Evolutionary conservation across 30 jellyfish, hydroid and myxozoan genomes (phyloP).

Genomic region (Turritopsis rubra): DNA sequence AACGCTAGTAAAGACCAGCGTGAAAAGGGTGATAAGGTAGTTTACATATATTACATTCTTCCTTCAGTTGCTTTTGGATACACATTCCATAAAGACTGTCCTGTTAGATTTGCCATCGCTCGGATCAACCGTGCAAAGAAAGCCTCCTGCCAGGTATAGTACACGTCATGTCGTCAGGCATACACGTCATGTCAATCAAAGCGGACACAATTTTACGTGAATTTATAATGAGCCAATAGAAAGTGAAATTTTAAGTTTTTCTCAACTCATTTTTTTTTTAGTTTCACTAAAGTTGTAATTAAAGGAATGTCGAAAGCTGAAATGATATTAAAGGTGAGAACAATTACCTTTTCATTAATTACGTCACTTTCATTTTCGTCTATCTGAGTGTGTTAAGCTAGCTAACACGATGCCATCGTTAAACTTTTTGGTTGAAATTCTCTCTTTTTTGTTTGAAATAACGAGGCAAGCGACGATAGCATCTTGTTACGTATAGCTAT

Average conservation of each 20-base stretch:
- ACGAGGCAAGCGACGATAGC: too few relatives aligned
- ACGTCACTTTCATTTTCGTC: neutral
- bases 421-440: too few relatives aligned
- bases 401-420: too few relatives aligned
- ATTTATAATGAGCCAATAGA: too few relatives aligned
- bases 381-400: too few relatives aligned
- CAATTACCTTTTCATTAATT: neutral
- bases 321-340: conserved; percentile 81
- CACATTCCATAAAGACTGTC: conserved; percentile 88
- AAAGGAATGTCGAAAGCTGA: conserved; percentile 99
- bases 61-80: conserved; percentile 62
- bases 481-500: too few relatives aligned
- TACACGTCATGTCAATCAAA: too few relatives aligned
- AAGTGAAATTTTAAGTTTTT: too few relatives aligned
- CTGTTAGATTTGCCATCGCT: conserved; percentile 76
- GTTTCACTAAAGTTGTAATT: conserved; percentile 85
- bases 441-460: too few relatives aligned
- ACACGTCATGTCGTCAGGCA: neutral
- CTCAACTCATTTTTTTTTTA: conserved; percentile 13
- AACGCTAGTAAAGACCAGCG: too few relatives aligned
- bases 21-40: too few relatives aligned
- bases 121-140: conserved; percentile 80
- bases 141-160: conserved; percentile 91
- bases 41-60: neutral
- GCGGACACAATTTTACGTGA: too few relatives aligned